Evolutionary conservation across 2,888 invertebrate genomes (phyloP), one percentile per base, ranked within the genome.

Genomic region (Hedya salicella): DNA sequence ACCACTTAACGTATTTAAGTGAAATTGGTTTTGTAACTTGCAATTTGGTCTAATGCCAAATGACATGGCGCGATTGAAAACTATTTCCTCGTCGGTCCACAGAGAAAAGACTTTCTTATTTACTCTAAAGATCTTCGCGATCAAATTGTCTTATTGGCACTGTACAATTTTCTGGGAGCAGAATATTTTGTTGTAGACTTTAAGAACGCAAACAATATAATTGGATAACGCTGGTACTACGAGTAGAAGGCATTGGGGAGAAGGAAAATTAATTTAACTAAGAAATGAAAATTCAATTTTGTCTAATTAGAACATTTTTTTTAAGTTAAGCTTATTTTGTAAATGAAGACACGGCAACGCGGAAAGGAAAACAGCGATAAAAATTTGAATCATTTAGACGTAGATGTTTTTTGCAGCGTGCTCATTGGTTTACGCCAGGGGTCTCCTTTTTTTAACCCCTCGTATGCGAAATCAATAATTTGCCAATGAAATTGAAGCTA

Each of bases 41-140:
- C 76, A 73, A 76, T 77, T 81, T 81, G 79, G 79, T 76, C 65
- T 78, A 77, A 76, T 74, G 81, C 80, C 78, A 80, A 81, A 78
- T 73, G 74, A 76, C 72, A 76, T 74, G 70, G 71, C 52, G 66
- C 72, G 69, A 78, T 81, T 76, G 75, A 76, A 78, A 74, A 75
- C 75, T 71, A 72, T 75, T 71, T 71, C 71, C 72, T 67, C 46
- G 61, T 57, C 19, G 49, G 60, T 44, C 36, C 46, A 17, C 50
- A 42, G 53, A 25, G 40, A 61, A 49, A 57, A 61, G 54, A 49
- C 54, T 48, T 48, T 56, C 44, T 68, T 62, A 66, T 66, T 70
- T 70, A 65, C 62, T 49, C 57, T 59, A 36, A 63, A 66, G 61
- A 68, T 48, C 67, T 62, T 67, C 56, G 59, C 11, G 48, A 60